Conservation (phyloP, 2,888 invertebrate genomes). For the Cyrtodaria siliqua region DNA sequence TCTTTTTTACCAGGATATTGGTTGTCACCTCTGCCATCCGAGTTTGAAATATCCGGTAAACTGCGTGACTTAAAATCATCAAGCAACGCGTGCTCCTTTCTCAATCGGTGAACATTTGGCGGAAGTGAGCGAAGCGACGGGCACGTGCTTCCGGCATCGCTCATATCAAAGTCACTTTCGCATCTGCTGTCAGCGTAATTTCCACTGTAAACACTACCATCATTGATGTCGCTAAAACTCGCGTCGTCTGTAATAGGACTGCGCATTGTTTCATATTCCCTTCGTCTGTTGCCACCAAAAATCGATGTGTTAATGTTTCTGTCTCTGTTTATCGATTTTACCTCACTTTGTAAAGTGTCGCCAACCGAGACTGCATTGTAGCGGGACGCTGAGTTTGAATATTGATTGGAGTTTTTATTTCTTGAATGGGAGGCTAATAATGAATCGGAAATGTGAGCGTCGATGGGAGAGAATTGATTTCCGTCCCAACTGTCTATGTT, state of each 20-base stretch:
- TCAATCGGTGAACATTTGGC: slow-evolving; percentile 22
- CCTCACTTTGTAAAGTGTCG: slow-evolving; percentile 51
- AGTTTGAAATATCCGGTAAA: slow-evolving; percentile 32
- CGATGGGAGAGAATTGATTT: too few species aligned
- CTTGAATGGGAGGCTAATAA: too few species aligned
- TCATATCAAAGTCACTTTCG: slow-evolving; percentile 45
- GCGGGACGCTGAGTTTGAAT: slow-evolving; percentile 8
- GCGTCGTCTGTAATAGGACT: slow-evolving; percentile 7
- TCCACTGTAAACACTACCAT: neutral
- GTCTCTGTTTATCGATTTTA: slow-evolving; percentile 53
- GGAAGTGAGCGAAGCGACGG: slow-evolving; percentile 35
- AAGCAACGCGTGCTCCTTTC: neutral
- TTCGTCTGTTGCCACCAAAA: slow-evolving; percentile 11
- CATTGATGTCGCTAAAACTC: slow-evolving; percentile 2
- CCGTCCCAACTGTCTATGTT: neutral
- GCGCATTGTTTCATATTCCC: slow-evolving; percentile 28
- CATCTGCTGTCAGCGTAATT: slow-evolving; percentile 3
- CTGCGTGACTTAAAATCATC: slow-evolving; percentile 30
- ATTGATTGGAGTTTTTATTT: neutral
- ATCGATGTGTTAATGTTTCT: slow-evolving; percentile 47
- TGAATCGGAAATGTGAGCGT: too few species aligned
- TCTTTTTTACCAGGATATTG: slow-evolving; percentile 5
- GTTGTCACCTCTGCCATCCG: slow-evolving; percentile 1
- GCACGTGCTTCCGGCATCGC: slow-evolving; percentile 34
- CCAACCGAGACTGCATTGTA: slow-evolving; percentile 24